Base-by-base conservation (phyloP, 1,140 invertebrate species). In the Ctenoplectra terminalis region DNA sequence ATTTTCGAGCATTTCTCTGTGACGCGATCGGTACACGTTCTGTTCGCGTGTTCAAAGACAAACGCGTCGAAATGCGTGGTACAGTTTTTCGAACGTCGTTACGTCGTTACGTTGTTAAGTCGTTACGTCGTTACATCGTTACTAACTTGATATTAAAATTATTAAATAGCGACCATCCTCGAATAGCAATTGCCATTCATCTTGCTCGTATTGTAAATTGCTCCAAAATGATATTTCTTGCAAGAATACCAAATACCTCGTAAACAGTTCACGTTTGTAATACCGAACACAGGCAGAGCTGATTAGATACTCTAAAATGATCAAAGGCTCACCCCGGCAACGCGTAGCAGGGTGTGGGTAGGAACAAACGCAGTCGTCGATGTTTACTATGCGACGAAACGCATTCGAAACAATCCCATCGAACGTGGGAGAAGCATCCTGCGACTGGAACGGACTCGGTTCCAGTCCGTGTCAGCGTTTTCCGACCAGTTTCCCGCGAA, bases 401-500 rank as follows among this genome's bases (percentile, higher is more conserved):
- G 77, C 78, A 79, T 72, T 71, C 66, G 76, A 48, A 73, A 71
- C 58, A 78, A 71, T 61, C 40, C 70, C 54, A 40, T 67, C 23
- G 56, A 48, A 37, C 56, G 58, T 52, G 56, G 50, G 58, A 58
- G 46, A 52, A 70, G 34, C 11, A 31, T 67, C 61, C 63, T 61
- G 67, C 46, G 23, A 3, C 34, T 34, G 52, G 52, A 26, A n/a
- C 52, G 20, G 52, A 8, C 52, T 6, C 6, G 5, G 48, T 54
- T 26, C 23, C 52, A 26, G 23, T 1, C 5, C n/a, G 52, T 4
- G 0, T 1, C 11, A 26, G 3, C 52, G 20, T 67, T 82, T 86
- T 81, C 81, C 54, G 52, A 56, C 61, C 61, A 52, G 69, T 85
- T 63, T 63, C 77, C 77, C 80, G 60, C 46, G 43, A 70, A 76